Evolutionary conservation across 2,113 vertebrate genomes (phyloP), one percentile per base, ranked within the genome.

Genomic region (Strix uralensis): DNA sequence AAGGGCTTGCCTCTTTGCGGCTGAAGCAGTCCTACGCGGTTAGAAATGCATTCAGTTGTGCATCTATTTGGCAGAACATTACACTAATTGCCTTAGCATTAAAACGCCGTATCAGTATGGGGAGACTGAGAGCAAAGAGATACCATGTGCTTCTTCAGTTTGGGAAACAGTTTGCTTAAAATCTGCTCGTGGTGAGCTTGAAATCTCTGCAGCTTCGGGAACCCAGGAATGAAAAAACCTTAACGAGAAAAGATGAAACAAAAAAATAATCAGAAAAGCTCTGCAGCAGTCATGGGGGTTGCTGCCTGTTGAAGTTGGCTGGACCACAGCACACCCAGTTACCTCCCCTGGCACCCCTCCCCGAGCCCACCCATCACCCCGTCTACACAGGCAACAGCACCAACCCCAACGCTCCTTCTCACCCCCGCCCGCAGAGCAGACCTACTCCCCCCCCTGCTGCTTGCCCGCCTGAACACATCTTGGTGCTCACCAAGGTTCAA

Each of bases 181-280:
- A 99, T 99, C 96, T 98, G 98, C 61, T 99, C 99, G 3, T 99
- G 99, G 75, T 99, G 99, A 84, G 97, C 97, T 97, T 99, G 99
- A 97, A 99, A 99, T 30, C 99, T 98, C 7, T 98, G 98, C 88
- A 99, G 98, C 97, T 99, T 99, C 42, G 99, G 99, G 95, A 99
- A 99, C 22, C 99, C 99, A 7, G 99, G 99, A 83, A 99, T 99
- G 96, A 99, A 99, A 97, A 99, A 97, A 98, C 61, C 99, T 98
- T 98, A 73, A 66, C 1, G 42, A 92, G 23, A 81, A 91, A 94
- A 95, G 42, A 96, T 7, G 42, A 93, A 93, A 88, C 10, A 62
- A 58, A 61, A 47, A 93, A 81, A n/a, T 11, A 58, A 59, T 87
- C 61, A 90, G 57, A 66, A 89, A 91, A 91, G 29, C 34, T 77